Percentiles rank a stretch among this genome's conserved stretches.
phyloP scores from a whole-genome alignment of 2,888 invertebrate genomes.

The Lordiphosa andalusiaca region DNA sequence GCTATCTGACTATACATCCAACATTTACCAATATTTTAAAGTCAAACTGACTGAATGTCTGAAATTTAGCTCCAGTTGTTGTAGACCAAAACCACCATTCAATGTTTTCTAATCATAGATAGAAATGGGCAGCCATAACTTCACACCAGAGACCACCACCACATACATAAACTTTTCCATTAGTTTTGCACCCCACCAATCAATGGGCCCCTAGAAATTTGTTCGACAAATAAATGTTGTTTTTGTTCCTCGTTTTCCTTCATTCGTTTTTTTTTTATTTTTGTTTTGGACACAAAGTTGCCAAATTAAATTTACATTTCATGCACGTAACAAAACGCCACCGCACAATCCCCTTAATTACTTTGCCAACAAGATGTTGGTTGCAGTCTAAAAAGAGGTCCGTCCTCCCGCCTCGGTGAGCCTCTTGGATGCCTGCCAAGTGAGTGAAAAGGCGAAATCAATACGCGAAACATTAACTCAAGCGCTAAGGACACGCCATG shows the following conservation, averaged over 20 bases:
- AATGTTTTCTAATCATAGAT: too few species aligned
- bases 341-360: constrained; percentile 39
- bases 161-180: too few species aligned
- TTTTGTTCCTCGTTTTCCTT: too few species aligned
- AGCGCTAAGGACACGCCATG: constrained; percentile 69
- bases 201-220: constrained; percentile 23
- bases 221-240: constrained; percentile 17
- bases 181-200: constrained; percentile 17
- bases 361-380: constrained; percentile 38
- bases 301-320: constrained; percentile 71
- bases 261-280: too few species aligned
- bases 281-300: constrained; percentile 62
- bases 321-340: constrained; percentile 53
- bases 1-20: too few species aligned
- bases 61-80: too few species aligned
- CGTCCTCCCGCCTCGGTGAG: neutral
- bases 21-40: too few species aligned
- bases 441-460: constrained; percentile 55
- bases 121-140: too few species aligned
- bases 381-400: constrained; percentile 10
- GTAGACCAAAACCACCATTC: too few species aligned
- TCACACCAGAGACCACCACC: too few species aligned
- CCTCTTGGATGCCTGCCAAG: constrained; percentile 49
- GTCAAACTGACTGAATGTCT: too few species aligned
- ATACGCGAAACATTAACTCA: constrained; percentile 72